These are phyloP conservation scores for Yponomeuta plumbellus DNA, from an alignment of 2,888 invertebrate species.

Conservation along the genomic window DNA sequence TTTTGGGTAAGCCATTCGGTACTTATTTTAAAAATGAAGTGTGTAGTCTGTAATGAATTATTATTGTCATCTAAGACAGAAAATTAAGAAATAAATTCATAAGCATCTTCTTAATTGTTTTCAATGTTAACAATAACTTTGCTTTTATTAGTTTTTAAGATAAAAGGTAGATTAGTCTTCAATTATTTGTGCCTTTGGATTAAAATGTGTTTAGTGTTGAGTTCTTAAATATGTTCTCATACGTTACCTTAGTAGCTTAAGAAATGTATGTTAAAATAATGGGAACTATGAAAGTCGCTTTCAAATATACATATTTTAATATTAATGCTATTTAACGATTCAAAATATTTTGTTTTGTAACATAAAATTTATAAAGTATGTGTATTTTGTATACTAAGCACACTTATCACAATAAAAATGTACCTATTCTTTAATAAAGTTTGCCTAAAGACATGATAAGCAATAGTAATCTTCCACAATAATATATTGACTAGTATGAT, in stretches of 20 bases:
- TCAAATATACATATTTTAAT: neutral
- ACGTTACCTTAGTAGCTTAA: slow-evolving; percentile 31
- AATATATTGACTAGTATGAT: neutral
- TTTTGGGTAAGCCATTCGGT: neutral
- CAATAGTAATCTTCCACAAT: slow-evolving; percentile 10
- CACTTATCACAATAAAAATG: neutral
- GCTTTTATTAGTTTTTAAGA: neutral
- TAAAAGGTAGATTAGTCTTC: slow-evolving; percentile 39
- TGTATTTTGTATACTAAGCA: neutral
- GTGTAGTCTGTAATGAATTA: neutral
- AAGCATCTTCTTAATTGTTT: neutral
- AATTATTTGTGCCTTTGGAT: slow-evolving; percentile 62
- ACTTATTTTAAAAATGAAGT: neutral
- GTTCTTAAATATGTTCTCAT: too few species aligned
- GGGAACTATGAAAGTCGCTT: neutral
- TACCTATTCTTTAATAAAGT: neutral
- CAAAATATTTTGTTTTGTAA: slow-evolving; percentile 2
- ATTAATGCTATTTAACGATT: neutral
- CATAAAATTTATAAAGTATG: neutral
- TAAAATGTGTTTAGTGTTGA: slow-evolving; percentile 30
- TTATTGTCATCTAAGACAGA: neutral
- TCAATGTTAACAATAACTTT: neutral
- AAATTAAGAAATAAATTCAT: neutral
- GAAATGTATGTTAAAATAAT: neutral
- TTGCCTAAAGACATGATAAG: slow-evolving; percentile 6